Base-by-base conservation (phyloP, 2,888 invertebrate genomes). In the Rosalia funebris region DNA sequence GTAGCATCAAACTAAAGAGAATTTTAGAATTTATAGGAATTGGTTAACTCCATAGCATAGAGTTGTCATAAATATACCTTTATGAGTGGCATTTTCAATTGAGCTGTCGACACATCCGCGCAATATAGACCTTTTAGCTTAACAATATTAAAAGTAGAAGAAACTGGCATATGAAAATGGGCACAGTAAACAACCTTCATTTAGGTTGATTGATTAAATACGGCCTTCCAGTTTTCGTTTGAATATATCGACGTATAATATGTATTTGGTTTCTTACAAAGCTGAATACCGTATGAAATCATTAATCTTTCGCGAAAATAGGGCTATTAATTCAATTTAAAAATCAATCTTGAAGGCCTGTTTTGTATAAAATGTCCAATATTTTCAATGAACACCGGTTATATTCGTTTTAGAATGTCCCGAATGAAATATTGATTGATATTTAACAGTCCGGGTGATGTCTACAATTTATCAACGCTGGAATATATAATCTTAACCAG, bases 401-500 rank as follows among this genome's bases (percentile, higher is more conserved):
- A 19, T 17, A 17, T 17, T 19, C 19, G n/a, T 19, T 42, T 3
- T n/a, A 42, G 7, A 16, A 42, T 19, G 19, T 17, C 17, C 1
- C 3, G 4, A 19, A 10, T n/a, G 19, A 17, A 42, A 19, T 42
- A 42, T 42, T 42, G 19, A 42, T 42, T 17, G 19, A 42, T 19
- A 42, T 42, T 42, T 42, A 42, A n/a, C 42, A 17, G 34, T n/a
- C 42, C 0, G 19, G 19, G 19, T 11, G 16, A 10, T 42, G 16
- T n/a, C 19, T 42, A 10, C 16, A 34, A 34, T 34, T 34, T 34
- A 34, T n/a, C 34, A 34, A 25, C 42, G 10, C 19, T 19, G 42
- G 11, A 42, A 42, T 20, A 44, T 44, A 44, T 34, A 34, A 34
- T 11, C 11, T 44, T 44, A 20, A 20, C 20, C 44, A 14, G 44